Conservation (phyloP, 2,113 vertebrate species). For the Ochotona curzoniae region DNA sequence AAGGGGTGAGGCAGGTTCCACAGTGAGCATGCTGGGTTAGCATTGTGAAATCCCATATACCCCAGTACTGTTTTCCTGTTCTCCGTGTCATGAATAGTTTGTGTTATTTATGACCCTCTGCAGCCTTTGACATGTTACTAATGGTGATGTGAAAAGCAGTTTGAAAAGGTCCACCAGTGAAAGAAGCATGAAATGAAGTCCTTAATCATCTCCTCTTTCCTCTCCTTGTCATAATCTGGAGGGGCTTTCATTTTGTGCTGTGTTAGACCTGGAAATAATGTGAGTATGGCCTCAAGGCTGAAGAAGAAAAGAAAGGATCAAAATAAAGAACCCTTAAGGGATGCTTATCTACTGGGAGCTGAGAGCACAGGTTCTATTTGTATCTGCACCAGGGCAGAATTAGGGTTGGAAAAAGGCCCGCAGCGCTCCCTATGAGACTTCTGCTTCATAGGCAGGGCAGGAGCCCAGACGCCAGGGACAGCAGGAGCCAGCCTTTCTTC, state of each 20-base stretch:
- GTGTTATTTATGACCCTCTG: slow-evolving; percentile 19
- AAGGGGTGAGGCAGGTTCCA: neutral
- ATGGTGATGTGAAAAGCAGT: slow-evolving; percentile 1
- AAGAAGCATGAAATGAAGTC: neutral
- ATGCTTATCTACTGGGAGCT: neutral
- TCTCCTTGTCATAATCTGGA: neutral
- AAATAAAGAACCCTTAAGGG: neutral
- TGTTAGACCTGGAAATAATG: neutral
- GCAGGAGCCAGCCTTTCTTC: neutral
- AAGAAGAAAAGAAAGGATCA: slow-evolving; percentile 23
- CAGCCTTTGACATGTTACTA: slow-evolving; percentile 16
- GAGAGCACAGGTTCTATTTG: neutral
- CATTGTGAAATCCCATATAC: neutral
- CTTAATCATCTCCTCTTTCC: slow-evolving; percentile 4
- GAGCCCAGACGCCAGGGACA: neutral
- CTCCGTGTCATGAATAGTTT: neutral
- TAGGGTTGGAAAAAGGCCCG: neutral
- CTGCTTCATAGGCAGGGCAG: neutral
- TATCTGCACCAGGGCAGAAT: neutral
- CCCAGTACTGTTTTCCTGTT: neutral
- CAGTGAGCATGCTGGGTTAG: neutral
- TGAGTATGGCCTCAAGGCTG: neutral
- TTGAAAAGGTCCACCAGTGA: slow-evolving; percentile 30
- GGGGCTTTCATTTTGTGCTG: neutral
- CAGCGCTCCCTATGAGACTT: neutral